Evolutionary conservation across 2,797 vertebrate genomes (phyloP), one percentile per base, ranked within the genome.

Genomic region (Acanthornis magna): DNA sequence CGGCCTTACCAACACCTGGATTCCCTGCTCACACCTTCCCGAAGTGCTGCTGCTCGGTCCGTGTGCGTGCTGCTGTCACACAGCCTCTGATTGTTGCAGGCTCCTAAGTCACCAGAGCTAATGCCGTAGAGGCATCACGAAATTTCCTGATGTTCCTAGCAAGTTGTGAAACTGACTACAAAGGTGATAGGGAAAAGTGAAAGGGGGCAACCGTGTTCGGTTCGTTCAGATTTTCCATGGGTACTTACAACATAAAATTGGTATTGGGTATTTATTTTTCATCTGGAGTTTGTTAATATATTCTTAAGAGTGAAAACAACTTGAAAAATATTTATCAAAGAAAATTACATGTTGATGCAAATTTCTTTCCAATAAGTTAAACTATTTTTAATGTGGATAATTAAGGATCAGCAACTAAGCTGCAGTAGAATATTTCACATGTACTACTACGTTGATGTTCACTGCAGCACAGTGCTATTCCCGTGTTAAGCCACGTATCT

Each of bases 401-500:
- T 20, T 67, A 34, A 29, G 36, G 40, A 42, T 54, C 29, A 15
- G n/a, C n/a, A 38, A 20, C 53, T 66, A 22, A 73, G 48, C 13
- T 2, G 1, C 22, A 18, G 13, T 3, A 27, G 40, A 62, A 21
- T 80, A 58, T 43, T 77, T 60, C 12, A 18, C 40, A 5, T 0
- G 1, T 40, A 4, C 15, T 29, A 5, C 22, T 48, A 5, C 4
- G 0, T 34, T 63, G 53, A 18, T 11, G 2, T 30, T 80, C 1
- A 2, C 27, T 62, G 72, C 38, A 40, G 22, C 30, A 45, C 43
- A 22, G 2, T 1, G 5, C 8, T 48, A 34, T 43, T 80, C 51
- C 27, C 19, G 1, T n/a, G 23, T 34, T 19, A 40, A 57, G 32
- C 0, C 1, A 16, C 1, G 3, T 14, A 2, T 15, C 30, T n/a